These are phyloP conservation scores for Aldabrachelys gigantea DNA, from an alignment of 2,113 vertebrate genomes.

Conservation along the genomic window DNA sequence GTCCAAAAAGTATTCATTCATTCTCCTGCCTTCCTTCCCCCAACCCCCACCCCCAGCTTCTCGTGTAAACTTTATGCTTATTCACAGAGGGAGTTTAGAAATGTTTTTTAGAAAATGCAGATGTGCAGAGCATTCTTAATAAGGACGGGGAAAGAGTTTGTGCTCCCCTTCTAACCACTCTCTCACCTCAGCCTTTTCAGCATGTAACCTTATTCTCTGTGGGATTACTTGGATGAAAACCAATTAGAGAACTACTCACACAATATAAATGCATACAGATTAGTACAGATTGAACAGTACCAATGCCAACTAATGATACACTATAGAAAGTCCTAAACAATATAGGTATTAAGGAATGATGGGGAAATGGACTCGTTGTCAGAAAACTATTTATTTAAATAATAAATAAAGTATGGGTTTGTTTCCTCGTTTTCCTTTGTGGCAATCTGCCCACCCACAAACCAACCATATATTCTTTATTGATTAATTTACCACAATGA, in stretches of 20 bases:
- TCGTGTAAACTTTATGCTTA: constrained; percentile 56
- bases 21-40: background rate
- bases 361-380: constrained; percentile 69
- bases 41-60: constrained; percentile 4
- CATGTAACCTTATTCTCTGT: constrained; percentile 83
- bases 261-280: constrained; percentile 83
- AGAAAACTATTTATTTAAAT: constrained; percentile 68
- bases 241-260: constrained; percentile 82
- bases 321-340: constrained; percentile 76
- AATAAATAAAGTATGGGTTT: constrained; percentile 74
- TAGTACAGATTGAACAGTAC: constrained; percentile 78
- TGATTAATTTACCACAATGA: constrained; percentile 67
- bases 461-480: constrained; percentile 59
- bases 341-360: constrained; percentile 79
- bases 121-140: constrained; percentile 81
- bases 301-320: constrained; percentile 78
- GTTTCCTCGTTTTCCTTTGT: constrained; percentile 41
- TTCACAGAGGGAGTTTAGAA: constrained; percentile 71
- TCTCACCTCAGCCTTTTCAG: constrained; percentile 83
- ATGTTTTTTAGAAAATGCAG: constrained; percentile 76
- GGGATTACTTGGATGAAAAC: constrained; percentile 84
- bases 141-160: constrained; percentile 80
- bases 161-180: constrained; percentile 78
- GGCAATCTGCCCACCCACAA: constrained; percentile 70
- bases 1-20: constrained; percentile 49